A percentile compares a stretch with the other conserved stretches of the same genome.
Evolutionary conservation across 2,797 vertebrate genomes (phyloP).

Genomic region (Kryptopterus vitreolus): DNA sequence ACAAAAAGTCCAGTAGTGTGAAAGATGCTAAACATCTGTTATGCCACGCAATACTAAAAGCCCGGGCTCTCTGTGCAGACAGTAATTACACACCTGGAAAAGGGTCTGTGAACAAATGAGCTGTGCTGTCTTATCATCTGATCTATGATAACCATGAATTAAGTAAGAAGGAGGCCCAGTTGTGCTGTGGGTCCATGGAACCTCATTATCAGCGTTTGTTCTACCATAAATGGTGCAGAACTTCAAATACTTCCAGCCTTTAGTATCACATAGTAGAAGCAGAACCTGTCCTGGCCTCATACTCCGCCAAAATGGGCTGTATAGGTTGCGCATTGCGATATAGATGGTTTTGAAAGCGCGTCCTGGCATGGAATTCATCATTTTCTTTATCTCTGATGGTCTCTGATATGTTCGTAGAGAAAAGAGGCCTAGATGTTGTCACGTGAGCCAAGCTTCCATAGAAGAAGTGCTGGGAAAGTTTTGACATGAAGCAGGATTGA

Average conservation of each 20-base stretch:
- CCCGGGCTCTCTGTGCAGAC: not conserved
- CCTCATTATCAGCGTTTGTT: conserved; percentile 23
- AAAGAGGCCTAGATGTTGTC: not conserved
- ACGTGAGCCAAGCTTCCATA: not conserved
- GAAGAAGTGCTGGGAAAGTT: conserved; percentile 26
- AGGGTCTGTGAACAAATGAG: conserved; percentile 34
- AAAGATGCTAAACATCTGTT: conserved; percentile 16
- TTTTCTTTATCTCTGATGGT: conserved; percentile 5
- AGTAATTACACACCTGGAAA: conserved; percentile 27
- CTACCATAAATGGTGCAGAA: conserved; percentile 42
- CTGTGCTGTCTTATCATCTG: conserved; percentile 31
- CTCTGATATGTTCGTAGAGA: not conserved
- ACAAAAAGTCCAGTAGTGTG: conserved; percentile 1
- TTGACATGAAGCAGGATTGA: conserved; percentile 7
- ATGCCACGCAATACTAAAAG: not conserved
- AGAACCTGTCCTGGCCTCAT: conserved; percentile 7
- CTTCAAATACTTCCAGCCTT: conserved; percentile 23
- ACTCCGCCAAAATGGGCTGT: conserved; percentile 1
- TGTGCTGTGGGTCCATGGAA: conserved; percentile 26
- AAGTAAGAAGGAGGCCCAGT: conserved; percentile 27
- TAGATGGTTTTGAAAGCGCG: not conserved
- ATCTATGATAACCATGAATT: conserved; percentile 39
- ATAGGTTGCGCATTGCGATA: not conserved
- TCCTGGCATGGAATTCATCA: not conserved
- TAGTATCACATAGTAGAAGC: not conserved